phyloP scores from a whole-genome alignment of 2,797 vertebrate species.

The Bovichtus diacanthus region DNA sequence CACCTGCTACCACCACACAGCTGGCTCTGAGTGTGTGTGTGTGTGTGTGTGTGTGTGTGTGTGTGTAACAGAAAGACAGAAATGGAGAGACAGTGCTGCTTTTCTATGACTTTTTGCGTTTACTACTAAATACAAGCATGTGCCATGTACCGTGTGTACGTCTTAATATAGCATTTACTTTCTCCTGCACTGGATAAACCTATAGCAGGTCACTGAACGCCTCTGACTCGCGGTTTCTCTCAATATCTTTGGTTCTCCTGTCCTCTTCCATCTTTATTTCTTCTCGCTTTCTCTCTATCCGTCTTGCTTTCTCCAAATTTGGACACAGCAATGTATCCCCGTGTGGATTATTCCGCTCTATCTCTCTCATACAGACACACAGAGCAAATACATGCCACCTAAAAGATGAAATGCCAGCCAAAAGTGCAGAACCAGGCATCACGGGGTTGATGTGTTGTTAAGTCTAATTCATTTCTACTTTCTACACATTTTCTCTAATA shows the following conservation, averaged over 20 bases:
- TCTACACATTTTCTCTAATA: not conserved
- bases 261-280: not conserved
- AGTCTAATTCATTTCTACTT: not conserved
- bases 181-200: not conserved
- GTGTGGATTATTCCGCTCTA: not conserved
- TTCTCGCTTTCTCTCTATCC: not conserved
- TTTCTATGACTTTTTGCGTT: conserved; percentile 5
- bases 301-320: not conserved
- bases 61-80: not conserved
- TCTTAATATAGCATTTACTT: not conserved
- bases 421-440: not conserved
- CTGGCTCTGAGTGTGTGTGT: conserved; percentile 55
- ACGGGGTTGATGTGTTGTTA: not conserved
- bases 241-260: not conserved
- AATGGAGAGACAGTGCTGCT: not conserved
- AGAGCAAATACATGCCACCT: not conserved
- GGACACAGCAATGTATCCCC: not conserved
- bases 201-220: not conserved
- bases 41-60: conserved; percentile 33
- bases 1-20: conserved; percentile 82
- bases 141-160: not conserved
- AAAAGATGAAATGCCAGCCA: not conserved
- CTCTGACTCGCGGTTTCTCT: not conserved
- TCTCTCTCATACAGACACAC: conserved; percentile 3
- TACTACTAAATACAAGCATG: not conserved